phyloP scores from a whole-genome alignment of 2,113 vertebrate species.

The Loxodonta africana region DNA sequence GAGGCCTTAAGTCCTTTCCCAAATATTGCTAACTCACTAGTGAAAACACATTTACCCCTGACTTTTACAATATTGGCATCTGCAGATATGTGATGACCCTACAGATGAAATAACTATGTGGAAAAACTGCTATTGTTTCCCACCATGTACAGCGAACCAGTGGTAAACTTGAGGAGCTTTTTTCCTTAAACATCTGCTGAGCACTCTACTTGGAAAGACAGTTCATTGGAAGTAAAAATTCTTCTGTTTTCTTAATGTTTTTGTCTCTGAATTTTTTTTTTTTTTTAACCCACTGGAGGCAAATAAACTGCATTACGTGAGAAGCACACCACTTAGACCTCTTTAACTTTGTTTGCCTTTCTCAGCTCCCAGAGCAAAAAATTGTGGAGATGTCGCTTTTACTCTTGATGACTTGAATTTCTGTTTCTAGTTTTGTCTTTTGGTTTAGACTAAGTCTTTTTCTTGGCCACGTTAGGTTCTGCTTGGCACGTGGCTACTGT shows the following conservation, averaged over 20 bases:
- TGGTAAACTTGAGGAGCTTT: not conserved
- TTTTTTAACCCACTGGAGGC: not conserved
- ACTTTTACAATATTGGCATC: not conserved
- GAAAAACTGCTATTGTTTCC: not conserved
- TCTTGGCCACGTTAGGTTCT: not conserved
- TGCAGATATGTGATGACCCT: not conserved
- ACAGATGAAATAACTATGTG: not conserved
- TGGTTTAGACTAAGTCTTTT: not conserved
- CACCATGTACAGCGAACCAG: not conserved
- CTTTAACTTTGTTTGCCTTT: not conserved
- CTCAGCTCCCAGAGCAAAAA: not conserved
- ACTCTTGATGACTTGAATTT: not conserved
- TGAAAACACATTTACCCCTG: not conserved
- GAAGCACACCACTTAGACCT: not conserved
- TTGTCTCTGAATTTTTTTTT: not conserved
- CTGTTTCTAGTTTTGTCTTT: not conserved
- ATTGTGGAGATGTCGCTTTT: not conserved
- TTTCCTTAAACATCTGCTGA: not conserved
- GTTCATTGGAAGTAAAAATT: not conserved
- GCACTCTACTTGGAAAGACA: not conserved
- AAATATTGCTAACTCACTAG: not conserved
- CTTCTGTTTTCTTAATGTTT: conserved; percentile 26
- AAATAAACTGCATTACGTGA: not conserved
- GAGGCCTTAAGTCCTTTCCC: not conserved
- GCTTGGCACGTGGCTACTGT: not conserved